Evolutionary conservation across 2,888 invertebrate species (phyloP).

Genomic region (Metalampra italica): DNA sequence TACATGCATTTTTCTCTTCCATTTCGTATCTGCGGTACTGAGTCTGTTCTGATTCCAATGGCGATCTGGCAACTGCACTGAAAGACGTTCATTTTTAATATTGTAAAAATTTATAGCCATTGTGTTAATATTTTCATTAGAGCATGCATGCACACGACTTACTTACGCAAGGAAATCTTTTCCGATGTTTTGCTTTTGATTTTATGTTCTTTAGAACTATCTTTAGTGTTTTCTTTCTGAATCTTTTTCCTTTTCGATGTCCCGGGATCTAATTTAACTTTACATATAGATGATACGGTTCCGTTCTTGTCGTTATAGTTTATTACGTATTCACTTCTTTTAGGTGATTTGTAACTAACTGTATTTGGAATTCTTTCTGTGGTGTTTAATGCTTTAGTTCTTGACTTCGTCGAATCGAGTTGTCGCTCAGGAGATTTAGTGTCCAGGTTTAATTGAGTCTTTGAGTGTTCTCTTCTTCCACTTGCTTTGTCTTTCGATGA

Average conservation of each 20-base stretch:
- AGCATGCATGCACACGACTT: conserved; percentile 60
- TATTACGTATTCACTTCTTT: conserved; percentile 62
- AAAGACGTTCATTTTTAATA: conserved; percentile 63
- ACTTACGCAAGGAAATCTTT: conserved; percentile 69
- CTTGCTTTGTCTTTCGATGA: conserved; percentile 24
- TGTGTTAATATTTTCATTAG: conserved; percentile 50
- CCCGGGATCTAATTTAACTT: conserved; percentile 47
- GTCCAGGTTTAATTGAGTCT: conserved; percentile 18
- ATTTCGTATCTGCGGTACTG: conserved; percentile 45
- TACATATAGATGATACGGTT: conserved; percentile 65
- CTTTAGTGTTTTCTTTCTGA: conserved; percentile 40
- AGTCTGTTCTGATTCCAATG: conserved; percentile 46
- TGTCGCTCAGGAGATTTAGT: conserved; percentile 15
- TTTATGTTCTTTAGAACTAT: conserved; percentile 40
- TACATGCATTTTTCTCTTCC: conserved; percentile 49
- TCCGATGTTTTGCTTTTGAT: conserved; percentile 45
- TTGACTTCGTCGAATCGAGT: conserved; percentile 5
- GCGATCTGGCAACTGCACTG: conserved; percentile 66
- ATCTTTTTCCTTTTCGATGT: conserved; percentile 45
- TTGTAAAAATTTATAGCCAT: conserved; percentile 35
- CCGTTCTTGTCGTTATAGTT: conserved; percentile 73
- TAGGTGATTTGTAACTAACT: conserved; percentile 32
- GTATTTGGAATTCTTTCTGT: conserved; percentile 25
- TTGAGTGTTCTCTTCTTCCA: conserved; percentile 10
- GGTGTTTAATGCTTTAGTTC: conserved; percentile 21